Evolutionary conservation across 2,888 invertebrate species (phyloP).

Genomic region (Empis stercorea): DNA sequence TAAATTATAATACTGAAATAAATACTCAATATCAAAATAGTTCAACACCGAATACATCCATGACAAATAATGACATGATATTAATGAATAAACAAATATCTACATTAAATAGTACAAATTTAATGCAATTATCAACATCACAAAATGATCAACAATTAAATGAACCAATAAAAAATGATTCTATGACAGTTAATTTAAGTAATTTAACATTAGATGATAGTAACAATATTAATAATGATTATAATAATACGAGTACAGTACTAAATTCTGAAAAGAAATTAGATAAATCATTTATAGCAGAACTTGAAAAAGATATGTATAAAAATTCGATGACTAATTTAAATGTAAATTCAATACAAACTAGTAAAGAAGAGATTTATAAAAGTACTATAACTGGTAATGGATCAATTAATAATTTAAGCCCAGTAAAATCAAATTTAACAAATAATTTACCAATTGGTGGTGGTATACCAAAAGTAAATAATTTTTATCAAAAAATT

Average conservation of each 20-base stretch:
- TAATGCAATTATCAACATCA: too few relatives aligned
- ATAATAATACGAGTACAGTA: not conserved
- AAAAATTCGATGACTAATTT: slow-evolving; percentile 26
- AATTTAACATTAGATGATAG: slow-evolving; percentile 23
- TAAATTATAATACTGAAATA: not conserved
- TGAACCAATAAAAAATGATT: slow-evolving; percentile 15
- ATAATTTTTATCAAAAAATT: slow-evolving; percentile 4
- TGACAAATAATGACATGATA: too few relatives aligned
- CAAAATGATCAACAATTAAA: too few relatives aligned
- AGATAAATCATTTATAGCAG: slow-evolving; percentile 47
- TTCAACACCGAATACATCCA: too few relatives aligned
- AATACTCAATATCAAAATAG: too few relatives aligned
- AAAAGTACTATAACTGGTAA: slow-evolving; percentile 26
- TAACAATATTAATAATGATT: not conserved
- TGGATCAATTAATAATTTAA: slow-evolving; percentile 20
- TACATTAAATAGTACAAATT: too few relatives aligned
- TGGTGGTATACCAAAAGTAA: slow-evolving; percentile 13
- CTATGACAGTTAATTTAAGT: slow-evolving; percentile 25
- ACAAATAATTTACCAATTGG: slow-evolving; percentile 1
- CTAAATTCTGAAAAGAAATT: slow-evolving; percentile 33
- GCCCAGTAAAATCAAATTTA: slow-evolving; percentile 10
- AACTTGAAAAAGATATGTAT: slow-evolving; percentile 49
- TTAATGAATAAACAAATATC: too few relatives aligned
- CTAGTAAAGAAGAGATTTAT: slow-evolving; percentile 27
- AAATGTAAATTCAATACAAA: slow-evolving; percentile 30